phyloP scores from a whole-genome alignment of 1,140 invertebrate genomes.

The honey bee (Apis mellifera) region DNA sequence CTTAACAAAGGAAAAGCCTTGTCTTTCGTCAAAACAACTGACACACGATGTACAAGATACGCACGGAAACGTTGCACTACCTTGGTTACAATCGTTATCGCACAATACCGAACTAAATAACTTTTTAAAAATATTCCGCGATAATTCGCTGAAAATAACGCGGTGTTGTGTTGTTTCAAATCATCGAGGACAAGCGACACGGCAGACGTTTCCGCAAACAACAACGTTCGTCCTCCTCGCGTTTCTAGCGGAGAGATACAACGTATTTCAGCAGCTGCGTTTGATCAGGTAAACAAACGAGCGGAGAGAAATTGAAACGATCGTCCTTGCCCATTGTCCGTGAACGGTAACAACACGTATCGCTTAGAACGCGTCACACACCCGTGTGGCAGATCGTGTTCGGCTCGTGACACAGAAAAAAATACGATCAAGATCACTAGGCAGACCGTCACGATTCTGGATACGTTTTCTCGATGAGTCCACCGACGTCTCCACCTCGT shows the following conservation, averaged over 20 bases:
- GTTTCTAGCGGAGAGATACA: not conserved
- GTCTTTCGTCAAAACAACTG: not conserved
- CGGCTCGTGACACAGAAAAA: slow-evolving; percentile 61
- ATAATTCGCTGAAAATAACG: not conserved
- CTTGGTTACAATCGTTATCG: not conserved
- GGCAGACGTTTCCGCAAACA: not conserved
- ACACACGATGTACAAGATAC: not conserved
- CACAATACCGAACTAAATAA: not conserved
- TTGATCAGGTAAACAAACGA: slow-evolving; percentile 43
- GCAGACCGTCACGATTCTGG: slow-evolving; percentile 5
- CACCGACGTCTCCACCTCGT: not conserved
- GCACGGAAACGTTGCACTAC: not conserved
- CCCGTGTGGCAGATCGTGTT: slow-evolving; percentile 11
- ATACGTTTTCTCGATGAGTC: not conserved
- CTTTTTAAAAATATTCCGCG: not conserved
- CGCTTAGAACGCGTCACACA: slow-evolving; percentile 24
- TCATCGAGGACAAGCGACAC: not conserved
- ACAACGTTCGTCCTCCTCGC: not conserved
- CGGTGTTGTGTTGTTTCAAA: not conserved
- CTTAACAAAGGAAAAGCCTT: not conserved
- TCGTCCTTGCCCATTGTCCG: slow-evolving; percentile 54
- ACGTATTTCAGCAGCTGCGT: not conserved
- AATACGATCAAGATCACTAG: slow-evolving; percentile 42
- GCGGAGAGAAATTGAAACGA: slow-evolving; percentile 39
- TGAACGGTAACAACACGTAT: slow-evolving; percentile 6